phyloP scores from a whole-genome alignment of 2,797 vertebrate species.

The Arctocebus calabarensis region DNA sequence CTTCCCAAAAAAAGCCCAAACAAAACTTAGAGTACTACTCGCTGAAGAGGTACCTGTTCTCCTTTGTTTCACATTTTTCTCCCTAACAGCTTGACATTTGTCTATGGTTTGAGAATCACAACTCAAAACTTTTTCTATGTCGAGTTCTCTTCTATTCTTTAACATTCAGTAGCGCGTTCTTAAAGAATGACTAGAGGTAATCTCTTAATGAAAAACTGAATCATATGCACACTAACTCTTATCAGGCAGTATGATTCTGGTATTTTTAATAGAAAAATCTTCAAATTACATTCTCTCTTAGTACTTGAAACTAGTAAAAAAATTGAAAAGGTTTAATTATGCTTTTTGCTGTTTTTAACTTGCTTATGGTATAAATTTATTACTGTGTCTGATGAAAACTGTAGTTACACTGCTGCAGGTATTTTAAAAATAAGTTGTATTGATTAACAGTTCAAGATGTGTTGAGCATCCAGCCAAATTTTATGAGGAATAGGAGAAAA shows the following conservation, averaged over 20 bases:
- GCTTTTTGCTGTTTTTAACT: not conserved
- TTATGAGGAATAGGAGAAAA: slow-evolving; percentile 14
- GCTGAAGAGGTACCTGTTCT: not conserved
- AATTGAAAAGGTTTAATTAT: not conserved
- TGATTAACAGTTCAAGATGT: not conserved
- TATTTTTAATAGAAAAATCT: not conserved
- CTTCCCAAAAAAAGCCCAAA: too few species aligned
- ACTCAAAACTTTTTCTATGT: not conserved
- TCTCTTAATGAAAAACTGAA: not conserved
- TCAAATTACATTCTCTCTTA: not conserved
- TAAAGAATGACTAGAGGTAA: not conserved
- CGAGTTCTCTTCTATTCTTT: not conserved
- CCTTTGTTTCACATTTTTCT: slow-evolving; percentile 27
- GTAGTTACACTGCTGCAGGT: not conserved
- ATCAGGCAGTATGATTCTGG: not conserved
- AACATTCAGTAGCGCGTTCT: not conserved
- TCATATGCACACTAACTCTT: not conserved
- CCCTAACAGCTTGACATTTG: not conserved
- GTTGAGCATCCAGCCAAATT: not conserved
- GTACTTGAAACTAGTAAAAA: not conserved
- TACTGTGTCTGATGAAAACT: not conserved
- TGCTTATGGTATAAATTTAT: not conserved
- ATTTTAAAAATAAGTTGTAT: not conserved
- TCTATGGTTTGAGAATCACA: not conserved
- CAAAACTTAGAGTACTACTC: not conserved